A percentile compares a stretch with the other conserved stretches of the same genome.
Conservation (phyloP, 2,797 vertebrate species). For the Coregonus suidteri region DNA sequence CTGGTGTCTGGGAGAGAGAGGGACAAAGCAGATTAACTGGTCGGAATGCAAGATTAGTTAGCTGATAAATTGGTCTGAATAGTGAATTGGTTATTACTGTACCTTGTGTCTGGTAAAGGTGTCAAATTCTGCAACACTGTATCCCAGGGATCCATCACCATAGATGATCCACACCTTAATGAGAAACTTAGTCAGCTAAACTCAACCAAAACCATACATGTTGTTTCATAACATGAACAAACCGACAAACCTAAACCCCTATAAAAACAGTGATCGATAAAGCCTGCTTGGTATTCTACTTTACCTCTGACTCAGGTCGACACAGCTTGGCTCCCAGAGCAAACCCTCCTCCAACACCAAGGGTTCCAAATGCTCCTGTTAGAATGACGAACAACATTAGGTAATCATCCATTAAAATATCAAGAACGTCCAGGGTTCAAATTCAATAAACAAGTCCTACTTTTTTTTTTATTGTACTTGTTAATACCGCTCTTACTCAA, state of each 20-base stretch:
- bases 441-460: background rate
- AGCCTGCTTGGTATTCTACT: background rate
- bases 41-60: background rate
- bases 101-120: slow-evolving; percentile 95
- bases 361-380: slow-evolving; percentile 90
- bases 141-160: slow-evolving; percentile 91
- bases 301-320: slow-evolving; percentile 88
- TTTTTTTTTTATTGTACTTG: background rate
- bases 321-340: slow-evolving; percentile 94
- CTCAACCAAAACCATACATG: background rate
- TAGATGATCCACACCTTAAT: slow-evolving; percentile 92
- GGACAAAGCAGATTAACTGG: background rate
- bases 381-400: slow-evolving; percentile 22
- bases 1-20: slow-evolving; percentile 76
- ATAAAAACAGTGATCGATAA: too few species aligned
- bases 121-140: slow-evolving; percentile 91
- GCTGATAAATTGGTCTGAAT: background rate
- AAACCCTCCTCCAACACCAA: slow-evolving; percentile 94
- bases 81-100: slow-evolving; percentile 18
- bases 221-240: background rate
- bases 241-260: background rate
- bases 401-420: background rate
- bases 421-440: too few species aligned
- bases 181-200: background rate
- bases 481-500: background rate